These are phyloP conservation scores for Microctenopoma steveboyesi DNA, from an alignment of 2,797 vertebrate genomes.

Conservation along the genomic window DNA sequence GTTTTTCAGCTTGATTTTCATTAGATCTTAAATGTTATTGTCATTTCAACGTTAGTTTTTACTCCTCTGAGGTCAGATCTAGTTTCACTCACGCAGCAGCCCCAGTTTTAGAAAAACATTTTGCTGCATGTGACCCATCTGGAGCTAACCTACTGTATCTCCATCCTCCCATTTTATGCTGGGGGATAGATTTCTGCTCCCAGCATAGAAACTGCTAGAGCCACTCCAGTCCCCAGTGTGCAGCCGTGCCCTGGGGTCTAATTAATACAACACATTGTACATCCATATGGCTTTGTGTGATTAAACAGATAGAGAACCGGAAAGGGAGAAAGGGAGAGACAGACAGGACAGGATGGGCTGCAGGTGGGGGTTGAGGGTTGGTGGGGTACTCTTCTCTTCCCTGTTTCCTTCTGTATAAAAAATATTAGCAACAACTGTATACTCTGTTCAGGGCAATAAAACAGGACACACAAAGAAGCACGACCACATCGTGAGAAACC, in stretches of 20 bases:
- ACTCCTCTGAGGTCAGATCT: conserved; percentile 18
- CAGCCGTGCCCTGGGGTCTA: conserved; percentile 73
- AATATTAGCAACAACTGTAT: conserved; percentile 42
- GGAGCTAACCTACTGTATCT: conserved; percentile 19
- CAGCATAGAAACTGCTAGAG: conserved; percentile 60
- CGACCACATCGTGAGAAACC: conserved; percentile 67
- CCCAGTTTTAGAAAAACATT: not conserved
- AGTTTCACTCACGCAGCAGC: not conserved
- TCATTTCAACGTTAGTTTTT: not conserved
- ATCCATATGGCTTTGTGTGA: conserved; percentile 78
- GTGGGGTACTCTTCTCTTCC: conserved; percentile 5
- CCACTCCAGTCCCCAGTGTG: conserved; percentile 50
- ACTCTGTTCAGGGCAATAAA: conserved; percentile 45
- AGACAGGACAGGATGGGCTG: conserved; percentile 12
- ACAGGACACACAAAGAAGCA: conserved; percentile 56
- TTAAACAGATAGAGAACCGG: conserved; percentile 56
- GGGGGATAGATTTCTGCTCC: conserved; percentile 46
- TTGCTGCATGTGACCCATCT: conserved; percentile 21
- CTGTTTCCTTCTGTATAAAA: conserved; percentile 44
- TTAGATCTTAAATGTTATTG: not conserved
- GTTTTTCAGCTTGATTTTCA: not conserved
- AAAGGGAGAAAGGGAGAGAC: conserved; percentile 17
- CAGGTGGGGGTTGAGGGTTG: not conserved
- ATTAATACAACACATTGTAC: conserved; percentile 79
- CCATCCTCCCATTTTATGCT: conserved; percentile 27